Percentiles rank a stretch among this genome's conserved stretches.
These are phyloP conservation scores for Ictalurus punctatus DNA, from an alignment of 2,113 vertebrate species.

Conservation along the genomic window DNA sequence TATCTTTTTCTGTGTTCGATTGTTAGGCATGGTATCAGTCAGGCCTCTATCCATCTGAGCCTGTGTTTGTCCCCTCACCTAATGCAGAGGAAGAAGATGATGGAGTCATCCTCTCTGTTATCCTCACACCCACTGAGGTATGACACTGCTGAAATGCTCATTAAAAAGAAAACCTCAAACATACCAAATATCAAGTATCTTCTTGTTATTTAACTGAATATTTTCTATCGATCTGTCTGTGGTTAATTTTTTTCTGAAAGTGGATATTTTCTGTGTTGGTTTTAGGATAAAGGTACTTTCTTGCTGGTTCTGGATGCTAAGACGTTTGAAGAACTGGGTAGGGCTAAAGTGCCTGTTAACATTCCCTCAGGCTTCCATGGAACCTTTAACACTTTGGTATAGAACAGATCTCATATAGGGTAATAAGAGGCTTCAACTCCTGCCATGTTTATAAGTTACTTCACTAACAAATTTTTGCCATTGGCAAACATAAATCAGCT, in stretches of 20 bases:
- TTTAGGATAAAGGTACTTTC: conserved; percentile 84
- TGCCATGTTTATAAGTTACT: not conserved
- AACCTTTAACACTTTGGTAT: conserved; percentile 67
- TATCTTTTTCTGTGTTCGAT: conserved; percentile 7
- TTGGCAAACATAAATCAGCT: not conserved
- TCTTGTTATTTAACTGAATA: not conserved
- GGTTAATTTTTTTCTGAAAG: not conserved
- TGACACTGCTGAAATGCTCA: not conserved
- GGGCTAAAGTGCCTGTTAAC: conserved; percentile 83
- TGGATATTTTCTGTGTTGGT: not conserved
- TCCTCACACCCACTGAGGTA: conserved; percentile 84
- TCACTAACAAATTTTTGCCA: not conserved
- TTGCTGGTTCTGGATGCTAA: conserved; percentile 87
- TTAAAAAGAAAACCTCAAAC: not conserved
- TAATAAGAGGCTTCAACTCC: not conserved
- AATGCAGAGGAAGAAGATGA: conserved; percentile 80
- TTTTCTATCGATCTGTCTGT: not conserved
- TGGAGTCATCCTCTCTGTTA: conserved; percentile 87
- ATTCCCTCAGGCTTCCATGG: conserved; percentile 93
- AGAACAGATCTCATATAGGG: not conserved
- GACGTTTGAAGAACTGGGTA: conserved; percentile 83
- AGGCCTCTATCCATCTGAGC: conserved; percentile 89
- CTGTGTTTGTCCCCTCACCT: conserved; percentile 85
- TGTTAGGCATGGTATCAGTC: conserved; percentile 84
- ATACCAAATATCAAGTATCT: no score